A percentile compares a stretch with the other conserved stretches of the same genome.
Conservation (phyloP, 2,113 vertebrate species). For the Clupea harengus region DNA sequence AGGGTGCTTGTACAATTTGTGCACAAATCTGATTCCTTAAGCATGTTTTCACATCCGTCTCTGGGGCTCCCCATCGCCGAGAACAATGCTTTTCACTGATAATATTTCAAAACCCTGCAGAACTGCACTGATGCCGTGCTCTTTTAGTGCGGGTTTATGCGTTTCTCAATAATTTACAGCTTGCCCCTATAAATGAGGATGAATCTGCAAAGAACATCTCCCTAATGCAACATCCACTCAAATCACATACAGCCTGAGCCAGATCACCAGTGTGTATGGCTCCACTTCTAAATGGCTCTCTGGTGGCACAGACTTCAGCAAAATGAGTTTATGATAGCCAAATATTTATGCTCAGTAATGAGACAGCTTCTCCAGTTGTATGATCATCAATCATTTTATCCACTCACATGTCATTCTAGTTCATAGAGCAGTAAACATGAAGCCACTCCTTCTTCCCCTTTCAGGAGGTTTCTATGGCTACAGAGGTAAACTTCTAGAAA, state of each 20-base stretch:
- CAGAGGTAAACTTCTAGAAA: neutral
- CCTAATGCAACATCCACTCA: neutral
- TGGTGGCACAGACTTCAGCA: neutral
- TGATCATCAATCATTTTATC: neutral
- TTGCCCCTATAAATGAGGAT: neutral
- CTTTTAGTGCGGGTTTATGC: neutral
- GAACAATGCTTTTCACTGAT: constrained; percentile 47
- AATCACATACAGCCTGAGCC: neutral
- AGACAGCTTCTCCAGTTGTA: neutral
- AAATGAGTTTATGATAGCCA: neutral
- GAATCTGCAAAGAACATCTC: neutral
- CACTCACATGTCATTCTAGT: neutral
- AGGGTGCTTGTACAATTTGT: constrained; percentile 46
- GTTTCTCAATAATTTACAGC: neutral
- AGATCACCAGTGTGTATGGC: neutral
- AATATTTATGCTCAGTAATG: neutral
- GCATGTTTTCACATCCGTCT: constrained; percentile 39
- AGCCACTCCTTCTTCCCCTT: neutral
- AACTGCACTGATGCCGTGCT: neutral
- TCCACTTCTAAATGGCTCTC: neutral
- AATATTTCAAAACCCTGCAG: constrained; percentile 38
- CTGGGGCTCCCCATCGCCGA: constrained; percentile 39
- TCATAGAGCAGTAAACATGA: neutral
- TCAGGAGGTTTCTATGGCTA: neutral
- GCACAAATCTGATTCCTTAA: constrained; percentile 43